phyloP scores from a whole-genome alignment of 2,113 vertebrate genomes.

The Furnarius figulus region DNA sequence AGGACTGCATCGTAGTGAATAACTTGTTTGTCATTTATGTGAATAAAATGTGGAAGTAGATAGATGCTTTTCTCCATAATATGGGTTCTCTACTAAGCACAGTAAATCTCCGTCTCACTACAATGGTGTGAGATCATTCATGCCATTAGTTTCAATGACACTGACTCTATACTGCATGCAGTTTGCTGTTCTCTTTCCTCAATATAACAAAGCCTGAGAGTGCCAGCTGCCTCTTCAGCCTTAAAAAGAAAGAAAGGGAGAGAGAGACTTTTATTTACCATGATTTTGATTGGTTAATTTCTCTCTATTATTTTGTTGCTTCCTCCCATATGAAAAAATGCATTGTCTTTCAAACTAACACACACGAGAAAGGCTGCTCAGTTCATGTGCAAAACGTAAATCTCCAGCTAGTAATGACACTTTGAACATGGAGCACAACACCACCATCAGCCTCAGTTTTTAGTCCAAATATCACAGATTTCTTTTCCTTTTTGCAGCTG shows the following conservation, averaged over 20 bases:
- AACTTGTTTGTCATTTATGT: constrained; percentile 68
- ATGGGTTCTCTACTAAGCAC: constrained; percentile 68
- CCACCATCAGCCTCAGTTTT: background rate
- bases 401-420: constrained; percentile 25
- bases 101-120: constrained; percentile 70
- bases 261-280: constrained; percentile 65
- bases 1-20: constrained; percentile 54
- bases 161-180: constrained; percentile 70
- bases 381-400: constrained; percentile 13
- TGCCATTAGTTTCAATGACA: constrained; percentile 73
- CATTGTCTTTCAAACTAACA: background rate
- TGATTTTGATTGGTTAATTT: constrained; percentile 64
- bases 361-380: background rate
- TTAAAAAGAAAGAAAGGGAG: constrained; percentile 59
- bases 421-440: background rate
- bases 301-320: constrained; percentile 58
- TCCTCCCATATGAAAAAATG: constrained; percentile 61
- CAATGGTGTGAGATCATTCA: constrained; percentile 70
- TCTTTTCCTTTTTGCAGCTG: background rate
- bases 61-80: constrained; percentile 71
- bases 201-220: constrained; percentile 64
- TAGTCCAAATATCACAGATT: background rate
- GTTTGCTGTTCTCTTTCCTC: constrained; percentile 70
- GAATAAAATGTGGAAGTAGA: constrained; percentile 74
- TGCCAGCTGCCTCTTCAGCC: constrained; percentile 70